Evolutionary conservation across 2,113 vertebrate species (phyloP).

Genomic region (Hemichromis elongatus): DNA sequence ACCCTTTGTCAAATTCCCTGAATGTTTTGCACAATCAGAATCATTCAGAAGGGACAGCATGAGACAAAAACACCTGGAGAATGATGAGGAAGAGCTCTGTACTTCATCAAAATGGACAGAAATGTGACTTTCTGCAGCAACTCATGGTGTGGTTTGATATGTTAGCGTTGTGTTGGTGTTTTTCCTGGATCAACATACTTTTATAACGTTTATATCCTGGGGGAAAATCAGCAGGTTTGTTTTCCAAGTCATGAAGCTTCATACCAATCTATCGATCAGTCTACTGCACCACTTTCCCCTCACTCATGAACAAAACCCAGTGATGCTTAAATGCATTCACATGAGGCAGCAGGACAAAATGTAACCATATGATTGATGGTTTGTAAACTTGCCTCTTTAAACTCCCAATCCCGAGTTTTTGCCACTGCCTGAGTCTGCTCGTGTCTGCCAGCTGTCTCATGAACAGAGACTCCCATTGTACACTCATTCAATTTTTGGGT

Average conservation of each 20-base stretch:
- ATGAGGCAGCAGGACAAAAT: not conserved
- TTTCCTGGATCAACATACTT: not conserved
- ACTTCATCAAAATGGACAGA: not conserved
- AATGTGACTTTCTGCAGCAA: not conserved
- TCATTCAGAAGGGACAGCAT: not conserved
- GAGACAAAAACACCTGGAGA: not conserved
- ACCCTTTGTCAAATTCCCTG: not conserved
- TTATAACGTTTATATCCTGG: not conserved
- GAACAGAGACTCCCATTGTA: not conserved
- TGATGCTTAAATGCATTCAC: not conserved
- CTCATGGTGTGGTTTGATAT: fast-evolving
- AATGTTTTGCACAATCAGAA: not conserved
- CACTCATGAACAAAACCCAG: not conserved
- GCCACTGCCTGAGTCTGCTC: not conserved
- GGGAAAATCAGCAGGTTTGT: not conserved
- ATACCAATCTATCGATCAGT: not conserved
- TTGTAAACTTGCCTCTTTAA: not conserved
- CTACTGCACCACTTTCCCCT: not conserved
- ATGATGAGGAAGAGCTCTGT: not conserved
- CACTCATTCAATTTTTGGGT: not conserved
- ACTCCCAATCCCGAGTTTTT: not conserved
- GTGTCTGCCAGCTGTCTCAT: fast-evolving
- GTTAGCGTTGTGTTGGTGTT: not conserved
- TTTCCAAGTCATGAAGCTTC: not conserved
- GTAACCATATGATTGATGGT: not conserved